Conservation (phyloP, 2,113 vertebrate species). For the Syngnathoides biaculeatus region DNA sequence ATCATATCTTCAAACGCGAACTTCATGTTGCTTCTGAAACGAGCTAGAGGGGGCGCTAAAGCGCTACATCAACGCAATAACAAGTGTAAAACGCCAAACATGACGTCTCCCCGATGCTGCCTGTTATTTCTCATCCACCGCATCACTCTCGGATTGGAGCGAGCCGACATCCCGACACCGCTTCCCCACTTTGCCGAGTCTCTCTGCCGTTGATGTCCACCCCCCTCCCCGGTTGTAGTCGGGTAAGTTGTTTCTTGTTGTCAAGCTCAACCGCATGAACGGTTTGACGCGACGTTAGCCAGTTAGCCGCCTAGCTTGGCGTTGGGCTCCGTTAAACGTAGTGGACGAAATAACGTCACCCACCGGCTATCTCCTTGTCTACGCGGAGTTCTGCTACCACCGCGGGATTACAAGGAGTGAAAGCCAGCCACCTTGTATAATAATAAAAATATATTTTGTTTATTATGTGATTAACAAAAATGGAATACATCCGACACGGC, state of each 20-base stretch:
- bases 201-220: background rate
- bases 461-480: constrained; percentile 11
- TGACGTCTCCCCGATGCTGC: constrained; percentile 42
- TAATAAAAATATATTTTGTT: too few relatives aligned
- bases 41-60: constrained; percentile 34
- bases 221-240: background rate
- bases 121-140: constrained; percentile 35
- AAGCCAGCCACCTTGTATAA: background rate
- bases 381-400: background rate
- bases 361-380: background rate
- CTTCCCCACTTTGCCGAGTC: background rate
- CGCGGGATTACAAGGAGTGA: background rate
- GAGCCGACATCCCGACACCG: constrained; percentile 20
- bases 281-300: constrained; percentile 29
- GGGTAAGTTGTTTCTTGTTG: constrained; percentile 32
- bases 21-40: background rate
- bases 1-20: too few relatives aligned
- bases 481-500: constrained; percentile 17
- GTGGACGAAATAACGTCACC: constrained; percentile 13
- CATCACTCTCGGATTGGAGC: constrained; percentile 26
- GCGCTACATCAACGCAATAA: background rate
- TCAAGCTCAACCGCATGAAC: background rate
- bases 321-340: constrained; percentile 26
- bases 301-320: constrained; percentile 15
- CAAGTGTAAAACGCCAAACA: constrained; percentile 34